Percentiles rank a stretch among this genome's conserved stretches.
Conservation (phyloP, 1,140 invertebrate species). For the Macrosteles quadrilineatus region DNA sequence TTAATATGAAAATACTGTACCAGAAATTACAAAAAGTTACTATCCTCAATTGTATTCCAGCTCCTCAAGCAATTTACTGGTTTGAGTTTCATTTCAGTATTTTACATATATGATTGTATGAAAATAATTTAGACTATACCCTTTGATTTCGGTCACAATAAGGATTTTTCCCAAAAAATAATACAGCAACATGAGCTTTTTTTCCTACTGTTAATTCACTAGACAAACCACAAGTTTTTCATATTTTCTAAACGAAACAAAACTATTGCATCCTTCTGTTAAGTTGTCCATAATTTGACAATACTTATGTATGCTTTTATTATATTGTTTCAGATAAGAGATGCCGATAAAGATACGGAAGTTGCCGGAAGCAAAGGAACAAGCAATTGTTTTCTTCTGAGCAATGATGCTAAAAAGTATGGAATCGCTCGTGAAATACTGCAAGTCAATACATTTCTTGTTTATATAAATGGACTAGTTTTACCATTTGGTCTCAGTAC, state of each 20-base stretch:
- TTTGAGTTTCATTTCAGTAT: too few relatives aligned
- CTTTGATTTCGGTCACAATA: too few relatives aligned
- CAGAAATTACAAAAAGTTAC: too few relatives aligned
- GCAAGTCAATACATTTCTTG: slow-evolving; percentile 37
- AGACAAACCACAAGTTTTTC: neutral
- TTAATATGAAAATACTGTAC: too few relatives aligned
- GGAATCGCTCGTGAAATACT: slow-evolving; percentile 51
- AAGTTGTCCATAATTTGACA: neutral
- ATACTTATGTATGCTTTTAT: neutral
- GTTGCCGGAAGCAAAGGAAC: slow-evolving; percentile 47
- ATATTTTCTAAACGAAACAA: slow-evolving; percentile 7
- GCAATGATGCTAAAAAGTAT: slow-evolving; percentile 52
- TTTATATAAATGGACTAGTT: slow-evolving; percentile 21
- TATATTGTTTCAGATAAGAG: neutral
- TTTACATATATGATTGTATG: too few relatives aligned
- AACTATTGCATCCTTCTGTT: too few relatives aligned
- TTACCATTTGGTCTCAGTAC: slow-evolving; percentile 33
- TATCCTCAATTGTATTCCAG: too few relatives aligned
- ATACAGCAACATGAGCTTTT: neutral
- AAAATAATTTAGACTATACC: too few relatives aligned
- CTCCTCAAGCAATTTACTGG: too few relatives aligned
- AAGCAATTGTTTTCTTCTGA: slow-evolving; percentile 48
- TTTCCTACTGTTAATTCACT: neutral
- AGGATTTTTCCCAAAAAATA: too few relatives aligned
- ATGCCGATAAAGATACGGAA: neutral